Evolutionary conservation across 2,888 invertebrate species (phyloP).

Genomic region (Atherix ibis): DNA sequence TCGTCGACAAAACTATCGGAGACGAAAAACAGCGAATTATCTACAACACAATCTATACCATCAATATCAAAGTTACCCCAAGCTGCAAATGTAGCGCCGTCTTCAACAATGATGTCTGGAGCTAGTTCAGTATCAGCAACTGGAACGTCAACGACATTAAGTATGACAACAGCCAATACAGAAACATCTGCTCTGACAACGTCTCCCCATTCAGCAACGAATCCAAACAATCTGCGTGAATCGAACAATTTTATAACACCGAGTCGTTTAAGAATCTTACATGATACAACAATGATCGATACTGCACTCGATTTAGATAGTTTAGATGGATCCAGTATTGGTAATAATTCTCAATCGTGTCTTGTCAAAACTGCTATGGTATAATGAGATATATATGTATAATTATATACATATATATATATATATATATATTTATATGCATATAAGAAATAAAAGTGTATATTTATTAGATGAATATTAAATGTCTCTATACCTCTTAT

Average conservation of each 20-base stretch:
- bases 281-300: conserved; percentile 83
- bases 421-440: too few relatives aligned
- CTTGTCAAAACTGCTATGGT: conserved; percentile 42
- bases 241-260: conserved; percentile 41
- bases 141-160: not conserved
- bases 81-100: conserved; percentile 1
- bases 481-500: too few relatives aligned
- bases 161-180: conserved; percentile 1
- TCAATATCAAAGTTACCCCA: too few relatives aligned
- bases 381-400: too few relatives aligned
- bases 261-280: conserved; percentile 58
- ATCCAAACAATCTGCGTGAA: not conserved
- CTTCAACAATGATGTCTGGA: conserved; percentile 4
- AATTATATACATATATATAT: too few relatives aligned
- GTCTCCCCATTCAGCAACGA: not conserved
- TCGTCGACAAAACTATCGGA: conserved; percentile 2
- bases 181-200: not conserved
- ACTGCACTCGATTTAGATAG: conserved; percentile 79
- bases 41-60: too few relatives aligned
- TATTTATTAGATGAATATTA: too few relatives aligned
- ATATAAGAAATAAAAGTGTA: too few relatives aligned
- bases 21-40: not conserved
- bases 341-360: conserved; percentile 50
- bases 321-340: conserved; percentile 56
- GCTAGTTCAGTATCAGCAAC: not conserved